Conservation (phyloP, 2,888 invertebrate genomes). For the Monoplex corrugatus region DNA sequence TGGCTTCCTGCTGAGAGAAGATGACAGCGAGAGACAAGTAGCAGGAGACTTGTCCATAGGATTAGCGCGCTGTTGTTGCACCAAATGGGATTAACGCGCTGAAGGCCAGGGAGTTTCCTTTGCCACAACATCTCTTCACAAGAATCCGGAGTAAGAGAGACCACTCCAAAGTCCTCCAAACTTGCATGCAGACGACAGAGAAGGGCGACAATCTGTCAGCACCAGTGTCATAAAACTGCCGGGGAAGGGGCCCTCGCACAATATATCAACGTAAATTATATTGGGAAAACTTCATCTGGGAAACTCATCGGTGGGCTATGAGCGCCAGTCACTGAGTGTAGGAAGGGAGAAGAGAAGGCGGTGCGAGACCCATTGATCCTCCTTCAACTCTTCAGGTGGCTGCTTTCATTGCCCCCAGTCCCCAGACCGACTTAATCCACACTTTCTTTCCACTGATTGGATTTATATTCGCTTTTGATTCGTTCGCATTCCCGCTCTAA, state of each 20-base stretch:
- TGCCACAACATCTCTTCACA: background rate
- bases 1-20: background rate
- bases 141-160: background rate
- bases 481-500: conserved; percentile 62
- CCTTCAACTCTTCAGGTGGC: conserved; percentile 35
- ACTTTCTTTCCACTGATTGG: conserved; percentile 56
- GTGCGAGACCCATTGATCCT: conserved; percentile 23
- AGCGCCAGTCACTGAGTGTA: background rate
- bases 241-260: conserved; percentile 46
- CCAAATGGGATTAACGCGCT: conserved; percentile 39
- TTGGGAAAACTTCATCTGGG: conserved; percentile 58
- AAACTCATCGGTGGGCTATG: conserved; percentile 44
- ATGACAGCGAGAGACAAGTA: background rate
- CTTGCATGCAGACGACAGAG: conserved; percentile 45
- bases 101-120: background rate
- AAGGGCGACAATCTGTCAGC: conserved; percentile 52
- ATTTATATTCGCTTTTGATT: conserved; percentile 63
- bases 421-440: conserved; percentile 53
- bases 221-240: conserved; percentile 53
- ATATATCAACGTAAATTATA: conserved; percentile 62
- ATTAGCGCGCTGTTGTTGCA: conserved; percentile 6
- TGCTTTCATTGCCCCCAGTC: conserved; percentile 35
- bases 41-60: background rate
- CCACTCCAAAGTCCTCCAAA: conserved; percentile 42
- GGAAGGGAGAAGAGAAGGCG: conserved; percentile 36